Evolutionary conservation across 2,888 invertebrate species (phyloP).

Genomic region (Diloba caeruleocephala): DNA sequence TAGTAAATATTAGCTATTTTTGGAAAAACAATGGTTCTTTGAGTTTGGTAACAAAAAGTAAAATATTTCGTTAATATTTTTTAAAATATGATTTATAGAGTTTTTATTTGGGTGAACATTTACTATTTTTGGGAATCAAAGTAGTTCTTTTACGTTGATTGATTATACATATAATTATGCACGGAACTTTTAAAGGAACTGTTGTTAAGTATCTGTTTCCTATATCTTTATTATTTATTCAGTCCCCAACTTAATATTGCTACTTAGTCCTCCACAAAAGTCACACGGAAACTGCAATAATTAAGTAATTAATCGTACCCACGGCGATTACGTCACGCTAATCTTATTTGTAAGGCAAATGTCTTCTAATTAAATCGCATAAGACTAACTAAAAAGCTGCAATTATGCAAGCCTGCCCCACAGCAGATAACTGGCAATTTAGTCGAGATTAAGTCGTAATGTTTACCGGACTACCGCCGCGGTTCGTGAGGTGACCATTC

Average conservation of each 20-base stretch:
- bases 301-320: constrained; percentile 46
- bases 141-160: no score
- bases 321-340: constrained; percentile 36
- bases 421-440: constrained; percentile 77
- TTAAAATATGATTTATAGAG: no score
- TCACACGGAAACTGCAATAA: constrained; percentile 21
- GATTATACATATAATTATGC: no score
- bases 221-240: no score
- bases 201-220: no score
- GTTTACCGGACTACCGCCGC: constrained; percentile 69
- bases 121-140: no score
- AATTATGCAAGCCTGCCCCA: constrained; percentile 69
- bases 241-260: background rate
- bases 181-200: no score
- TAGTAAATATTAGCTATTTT: no score
- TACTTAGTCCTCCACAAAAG: background rate
- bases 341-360: constrained; percentile 48
- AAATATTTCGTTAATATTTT: no score
- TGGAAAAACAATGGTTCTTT: no score
- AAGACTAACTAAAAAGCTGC: constrained; percentile 60
- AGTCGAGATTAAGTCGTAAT: constrained; percentile 80
- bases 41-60: no score
- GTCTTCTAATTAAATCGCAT: constrained; percentile 61
- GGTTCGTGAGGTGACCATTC: constrained; percentile 53
- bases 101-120: no score